phyloP scores from a whole-genome alignment of 2,797 vertebrate species.

The Carcharodon carcharias region DNA sequence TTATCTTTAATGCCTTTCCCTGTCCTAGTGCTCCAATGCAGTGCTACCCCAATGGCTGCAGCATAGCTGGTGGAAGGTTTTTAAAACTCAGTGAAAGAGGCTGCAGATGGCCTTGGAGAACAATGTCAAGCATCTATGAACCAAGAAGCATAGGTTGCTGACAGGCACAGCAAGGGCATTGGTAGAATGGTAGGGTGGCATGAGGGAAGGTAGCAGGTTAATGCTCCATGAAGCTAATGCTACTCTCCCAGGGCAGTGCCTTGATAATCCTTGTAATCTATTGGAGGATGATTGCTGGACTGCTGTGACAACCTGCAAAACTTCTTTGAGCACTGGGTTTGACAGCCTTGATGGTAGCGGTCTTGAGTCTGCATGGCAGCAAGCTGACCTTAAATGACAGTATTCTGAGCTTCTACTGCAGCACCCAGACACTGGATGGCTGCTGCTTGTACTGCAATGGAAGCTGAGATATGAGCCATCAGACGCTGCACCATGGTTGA shows the following conservation, averaged over 20 bases:
- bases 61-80: neutral
- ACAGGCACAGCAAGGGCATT: neutral
- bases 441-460: neutral
- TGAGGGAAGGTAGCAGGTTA: neutral
- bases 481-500: neutral
- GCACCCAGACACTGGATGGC: neutral
- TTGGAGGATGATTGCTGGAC: neutral
- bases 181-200: neutral
- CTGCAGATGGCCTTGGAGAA: neutral
- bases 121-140: neutral
- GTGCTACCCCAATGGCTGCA: neutral
- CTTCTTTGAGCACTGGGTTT: neutral
- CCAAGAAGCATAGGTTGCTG: neutral
- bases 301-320: neutral
- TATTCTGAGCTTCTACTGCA: neutral
- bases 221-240: neutral
- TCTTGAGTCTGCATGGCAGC: neutral
- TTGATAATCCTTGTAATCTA: neutral
- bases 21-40: neutral
- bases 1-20: neutral
- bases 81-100: neutral
- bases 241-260: neutral
- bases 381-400: neutral
- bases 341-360: too few relatives aligned
- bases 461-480: neutral